These are phyloP conservation scores for Tetanocera ferruginea DNA, from an alignment of 2,888 invertebrate genomes.

Conservation along the genomic window DNA sequence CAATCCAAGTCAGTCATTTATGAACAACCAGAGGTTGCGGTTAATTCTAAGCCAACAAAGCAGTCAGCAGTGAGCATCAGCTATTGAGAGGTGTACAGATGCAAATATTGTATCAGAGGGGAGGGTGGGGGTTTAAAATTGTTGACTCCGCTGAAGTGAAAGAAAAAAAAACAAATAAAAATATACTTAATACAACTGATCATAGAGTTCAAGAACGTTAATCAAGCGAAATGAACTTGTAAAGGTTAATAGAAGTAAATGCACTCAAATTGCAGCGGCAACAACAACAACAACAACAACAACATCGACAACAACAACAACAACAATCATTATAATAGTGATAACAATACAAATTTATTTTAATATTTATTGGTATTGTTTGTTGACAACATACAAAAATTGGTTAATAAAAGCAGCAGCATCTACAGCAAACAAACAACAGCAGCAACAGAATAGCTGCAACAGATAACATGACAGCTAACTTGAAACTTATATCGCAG, in stretches of 20 bases:
- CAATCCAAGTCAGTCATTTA: background rate
- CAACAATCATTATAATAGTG: background rate
- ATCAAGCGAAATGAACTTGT: slow-evolving; percentile 60
- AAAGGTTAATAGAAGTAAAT: slow-evolving; percentile 65
- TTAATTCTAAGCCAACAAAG: slow-evolving; percentile 2
- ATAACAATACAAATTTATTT: slow-evolving; percentile 15
- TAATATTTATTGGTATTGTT: slow-evolving; percentile 31
- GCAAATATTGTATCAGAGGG: background rate
- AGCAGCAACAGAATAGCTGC: background rate
- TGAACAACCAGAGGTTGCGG: background rate
- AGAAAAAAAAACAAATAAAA: background rate
- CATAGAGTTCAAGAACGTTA: slow-evolving; percentile 47
- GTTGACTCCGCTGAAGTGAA: background rate
- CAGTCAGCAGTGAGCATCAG: background rate
- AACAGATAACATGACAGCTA: background rate
- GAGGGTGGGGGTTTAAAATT: background rate
- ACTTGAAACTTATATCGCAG: background rate
- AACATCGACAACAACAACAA: slow-evolving; percentile 38
- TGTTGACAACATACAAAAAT: slow-evolving; percentile 23
- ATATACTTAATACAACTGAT: background rate
- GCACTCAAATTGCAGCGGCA: slow-evolving; percentile 52
- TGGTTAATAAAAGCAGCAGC: slow-evolving; percentile 20
- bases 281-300: slow-evolving; percentile 48
- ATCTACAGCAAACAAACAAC: background rate
- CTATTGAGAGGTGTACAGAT: background rate